phyloP scores from a whole-genome alignment of 2,797 vertebrate species.

The Semaprochilodus insignis region DNA sequence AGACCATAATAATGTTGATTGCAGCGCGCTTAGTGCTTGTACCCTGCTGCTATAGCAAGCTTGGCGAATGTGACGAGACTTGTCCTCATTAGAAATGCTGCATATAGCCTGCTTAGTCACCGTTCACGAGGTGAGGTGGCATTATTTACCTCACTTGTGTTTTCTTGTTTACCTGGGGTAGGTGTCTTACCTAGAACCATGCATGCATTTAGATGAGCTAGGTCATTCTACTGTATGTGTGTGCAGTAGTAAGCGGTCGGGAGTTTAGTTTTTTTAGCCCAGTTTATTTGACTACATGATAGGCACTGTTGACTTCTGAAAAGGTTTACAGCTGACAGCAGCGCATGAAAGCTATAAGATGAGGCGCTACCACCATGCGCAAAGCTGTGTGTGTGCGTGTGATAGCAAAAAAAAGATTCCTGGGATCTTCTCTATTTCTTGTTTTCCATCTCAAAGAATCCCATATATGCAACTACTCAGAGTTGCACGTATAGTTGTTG shows the following conservation, averaged over 20 bases:
- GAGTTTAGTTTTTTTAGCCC: not conserved
- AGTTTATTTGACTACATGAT: too few relatives aligned
- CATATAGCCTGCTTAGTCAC: not conserved
- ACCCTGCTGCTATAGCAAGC: slow-evolving; percentile 72
- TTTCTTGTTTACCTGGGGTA: not conserved
- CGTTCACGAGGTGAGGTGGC: not conserved
- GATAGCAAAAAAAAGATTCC: too few relatives aligned
- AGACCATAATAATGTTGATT: slow-evolving; percentile 47
- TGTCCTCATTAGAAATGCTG: slow-evolving; percentile 12
- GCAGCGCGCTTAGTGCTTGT: slow-evolving; percentile 67
- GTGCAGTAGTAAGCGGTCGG: too few relatives aligned
- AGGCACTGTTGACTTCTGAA: too few relatives aligned
- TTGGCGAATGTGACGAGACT: slow-evolving; percentile 65
- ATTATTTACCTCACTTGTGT: not conserved
- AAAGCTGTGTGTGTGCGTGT: too few relatives aligned
- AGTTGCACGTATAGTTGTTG: slow-evolving; percentile 55
- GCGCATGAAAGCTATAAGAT: too few relatives aligned
- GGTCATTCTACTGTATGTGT: not conserved
- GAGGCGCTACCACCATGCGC: too few relatives aligned
- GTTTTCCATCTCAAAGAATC: too few relatives aligned
- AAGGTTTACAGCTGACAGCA: too few relatives aligned
- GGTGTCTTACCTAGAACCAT: not conserved
- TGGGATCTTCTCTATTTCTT: too few relatives aligned
- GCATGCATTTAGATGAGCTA: not conserved
- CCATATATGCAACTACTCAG: slow-evolving; percentile 1